Evolutionary conservation across 2,113 vertebrate genomes (phyloP), one percentile per base, ranked within the genome.

Genomic region (Xerus inauris): DNA sequence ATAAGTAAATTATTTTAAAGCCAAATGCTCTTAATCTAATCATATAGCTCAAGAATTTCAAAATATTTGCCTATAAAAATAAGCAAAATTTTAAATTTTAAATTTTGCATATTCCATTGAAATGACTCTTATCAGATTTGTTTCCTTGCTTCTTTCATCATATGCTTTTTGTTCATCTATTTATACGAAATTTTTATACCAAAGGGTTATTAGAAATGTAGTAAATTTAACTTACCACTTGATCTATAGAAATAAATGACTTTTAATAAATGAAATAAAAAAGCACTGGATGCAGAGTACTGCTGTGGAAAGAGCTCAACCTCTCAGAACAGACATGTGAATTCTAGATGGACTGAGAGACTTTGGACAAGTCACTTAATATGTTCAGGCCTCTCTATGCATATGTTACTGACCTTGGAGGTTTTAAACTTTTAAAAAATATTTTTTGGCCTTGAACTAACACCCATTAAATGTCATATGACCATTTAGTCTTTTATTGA

Each of bases 1-100:
- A 69, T 67, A 87, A 75, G 24, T 90, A 91, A 81, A 92, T 76
- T 95, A 75, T 75, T 95, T 91, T 88, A 89, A 91, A 82, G n/a
- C 22, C 73, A 83, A 71, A 76, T 76, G 22, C 8, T 89, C 14
- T 91, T 38, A 65, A 45, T 80, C 19, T 80, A 87, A 71, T 38
- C 32, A n/a, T 75, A 35, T 87, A 73, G 11, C 35, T 94, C 10
- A 73, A 81, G 12, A 84, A 72, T 57, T 84, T 80, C 3, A 81
- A 89, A 88, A 95, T 86, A 80, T 16, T 82, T 73, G 6, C 28
- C 20, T 89, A 72, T 42, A 64, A 59, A 87, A 87, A 82, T 30
- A 73, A 57, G 42, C 6, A 87, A 49, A 81, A 69, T 28, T 7
- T 57, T 42, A 49, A 81, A 69, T 28, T 7, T 57, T 42, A 47